Conservation (phyloP, 2,797 vertebrate genomes). For the Enteromius argenteus region DNA sequence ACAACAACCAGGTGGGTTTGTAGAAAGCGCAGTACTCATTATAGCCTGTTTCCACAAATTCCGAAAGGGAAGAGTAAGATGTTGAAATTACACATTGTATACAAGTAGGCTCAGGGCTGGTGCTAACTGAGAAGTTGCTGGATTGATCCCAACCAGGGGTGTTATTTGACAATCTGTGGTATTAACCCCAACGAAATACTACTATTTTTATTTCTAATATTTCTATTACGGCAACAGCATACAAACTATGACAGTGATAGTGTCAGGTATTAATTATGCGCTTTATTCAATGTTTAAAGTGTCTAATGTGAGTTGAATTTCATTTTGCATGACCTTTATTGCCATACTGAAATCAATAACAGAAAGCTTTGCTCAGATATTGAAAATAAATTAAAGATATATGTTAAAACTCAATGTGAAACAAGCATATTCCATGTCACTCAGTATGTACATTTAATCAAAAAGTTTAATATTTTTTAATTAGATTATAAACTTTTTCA, state of each 20-base stretch:
- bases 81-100: not conserved
- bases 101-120: not conserved
- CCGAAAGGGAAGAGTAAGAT: not conserved
- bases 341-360: no score
- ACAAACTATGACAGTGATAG: not conserved
- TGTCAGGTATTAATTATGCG: not conserved
- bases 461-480: not conserved
- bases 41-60: not conserved
- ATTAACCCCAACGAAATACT: not conserved
- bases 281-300: not conserved
- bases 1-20: slow-evolving; percentile 86
- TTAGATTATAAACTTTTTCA: not conserved
- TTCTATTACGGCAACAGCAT: not conserved
- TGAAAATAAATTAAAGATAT: no score
- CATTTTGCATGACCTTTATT: not conserved
- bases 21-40: not conserved
- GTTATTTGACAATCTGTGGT: not conserved
- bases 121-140: not conserved
- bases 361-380: no score
- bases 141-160: not conserved
- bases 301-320: not conserved
- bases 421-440: no score
- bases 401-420: no score
- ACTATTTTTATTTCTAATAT: not conserved
- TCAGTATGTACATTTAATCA: not conserved